Percentiles rank a stretch among this genome's conserved stretches.
These are phyloP conservation scores for Gibbula magus DNA, from an alignment of 2,888 invertebrate genomes.

Conservation along the genomic window DNA sequence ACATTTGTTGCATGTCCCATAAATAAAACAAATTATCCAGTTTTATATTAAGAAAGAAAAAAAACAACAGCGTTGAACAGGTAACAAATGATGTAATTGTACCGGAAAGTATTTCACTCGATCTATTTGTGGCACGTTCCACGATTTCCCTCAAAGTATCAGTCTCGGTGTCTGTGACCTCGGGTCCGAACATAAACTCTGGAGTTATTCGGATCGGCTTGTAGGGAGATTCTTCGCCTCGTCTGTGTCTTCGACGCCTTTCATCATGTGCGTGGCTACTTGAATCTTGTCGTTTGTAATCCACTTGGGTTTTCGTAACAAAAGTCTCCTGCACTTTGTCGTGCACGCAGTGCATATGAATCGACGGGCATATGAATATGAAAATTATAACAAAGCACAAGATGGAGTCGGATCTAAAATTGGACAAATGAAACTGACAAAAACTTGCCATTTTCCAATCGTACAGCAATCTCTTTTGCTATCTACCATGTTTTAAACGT, in stretches of 20 bases:
- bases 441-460: slow-evolving; percentile 1
- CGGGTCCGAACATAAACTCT: slow-evolving; percentile 30
- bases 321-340: not conserved
- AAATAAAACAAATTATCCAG: no score
- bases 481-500: slow-evolving; percentile 1
- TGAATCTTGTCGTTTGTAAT: no score
- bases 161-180: slow-evolving; percentile 39
- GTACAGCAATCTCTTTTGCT: not conserved
- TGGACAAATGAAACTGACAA: not conserved
- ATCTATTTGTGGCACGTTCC: slow-evolving; percentile 44
- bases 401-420: not conserved
- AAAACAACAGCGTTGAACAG: no score
- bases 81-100: no score
- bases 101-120: slow-evolving; percentile 43
- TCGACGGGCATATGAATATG: slow-evolving; percentile 5
- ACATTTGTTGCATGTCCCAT: no score
- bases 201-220: slow-evolving; percentile 16
- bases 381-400: slow-evolving; percentile 13
- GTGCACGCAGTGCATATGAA: not conserved
- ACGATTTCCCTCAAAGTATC: slow-evolving; percentile 42
- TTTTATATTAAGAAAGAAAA: no score
- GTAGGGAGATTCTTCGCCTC: not conserved
- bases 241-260: not conserved
- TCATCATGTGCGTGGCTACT: not conserved
- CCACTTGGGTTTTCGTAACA: not conserved